These are phyloP conservation scores for Nephrotoma flavescens DNA, from an alignment of 2,888 invertebrate genomes.

Conservation along the genomic window DNA sequence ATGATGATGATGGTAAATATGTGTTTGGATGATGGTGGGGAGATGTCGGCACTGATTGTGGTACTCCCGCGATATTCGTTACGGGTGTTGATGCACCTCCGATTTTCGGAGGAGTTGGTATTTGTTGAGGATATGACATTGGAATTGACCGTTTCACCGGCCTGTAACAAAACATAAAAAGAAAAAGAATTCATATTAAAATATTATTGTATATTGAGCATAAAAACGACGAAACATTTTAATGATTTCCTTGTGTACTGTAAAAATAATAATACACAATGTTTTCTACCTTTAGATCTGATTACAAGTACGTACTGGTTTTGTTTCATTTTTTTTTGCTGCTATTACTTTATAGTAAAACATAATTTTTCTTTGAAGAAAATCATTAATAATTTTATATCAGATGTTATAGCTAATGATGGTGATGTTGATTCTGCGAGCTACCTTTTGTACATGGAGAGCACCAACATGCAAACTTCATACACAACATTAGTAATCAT, in stretches of 20 bases:
- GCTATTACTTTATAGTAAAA: neutral
- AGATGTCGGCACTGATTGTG: slow-evolving; percentile 24
- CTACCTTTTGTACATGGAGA: neutral
- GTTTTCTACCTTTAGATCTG: neutral
- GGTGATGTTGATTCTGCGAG: neutral
- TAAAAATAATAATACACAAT: neutral
- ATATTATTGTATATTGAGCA: neutral
- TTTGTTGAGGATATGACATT: slow-evolving; percentile 14
- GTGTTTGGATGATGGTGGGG: slow-evolving; percentile 3
- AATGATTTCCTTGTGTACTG: neutral
- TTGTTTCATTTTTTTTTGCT: neutral
- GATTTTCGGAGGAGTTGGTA: slow-evolving; percentile 12
- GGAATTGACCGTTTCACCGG: slow-evolving; percentile 14
- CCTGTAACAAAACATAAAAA: slow-evolving; percentile 9
- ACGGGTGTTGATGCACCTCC: slow-evolving; percentile 20
- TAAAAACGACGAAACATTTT: neutral
- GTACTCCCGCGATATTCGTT: slow-evolving; percentile 15
- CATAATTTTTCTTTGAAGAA: neutral
- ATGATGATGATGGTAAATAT: slow-evolving; percentile 10
- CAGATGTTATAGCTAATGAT: neutral
- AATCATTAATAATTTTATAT: neutral
- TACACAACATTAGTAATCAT: neutral
- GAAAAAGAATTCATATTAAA: neutral
- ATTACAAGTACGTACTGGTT: neutral
- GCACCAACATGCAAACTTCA: neutral